Conservation (phyloP, 2,888 invertebrate genomes). For the Hanleya hanleyi region DNA sequence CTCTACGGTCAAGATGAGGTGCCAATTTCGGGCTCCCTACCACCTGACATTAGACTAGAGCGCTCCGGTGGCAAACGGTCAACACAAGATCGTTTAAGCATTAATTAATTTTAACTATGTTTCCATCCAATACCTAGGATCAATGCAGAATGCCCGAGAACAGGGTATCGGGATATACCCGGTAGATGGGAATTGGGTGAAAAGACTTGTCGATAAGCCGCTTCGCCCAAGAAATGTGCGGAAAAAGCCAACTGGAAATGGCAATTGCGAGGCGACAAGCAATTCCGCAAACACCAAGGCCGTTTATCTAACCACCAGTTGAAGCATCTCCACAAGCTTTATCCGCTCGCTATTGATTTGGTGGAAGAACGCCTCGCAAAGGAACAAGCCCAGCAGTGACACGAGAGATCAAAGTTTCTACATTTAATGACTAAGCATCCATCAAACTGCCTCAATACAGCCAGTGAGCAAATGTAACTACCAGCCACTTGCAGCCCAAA, state of each 20-base stretch:
- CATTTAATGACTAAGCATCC: background rate
- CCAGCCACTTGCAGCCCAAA: too few relatives aligned
- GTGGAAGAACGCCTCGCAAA: background rate
- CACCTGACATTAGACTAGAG: background rate
- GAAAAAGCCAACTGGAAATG: too few relatives aligned
- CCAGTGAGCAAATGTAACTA: too few relatives aligned
- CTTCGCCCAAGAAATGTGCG: too few relatives aligned
- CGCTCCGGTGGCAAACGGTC: background rate
- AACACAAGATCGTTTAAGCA: background rate
- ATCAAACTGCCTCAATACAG: background rate
- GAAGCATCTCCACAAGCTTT: background rate
- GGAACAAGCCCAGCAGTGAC: too few relatives aligned
- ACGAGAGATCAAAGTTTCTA: background rate
- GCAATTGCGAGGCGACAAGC: too few relatives aligned
- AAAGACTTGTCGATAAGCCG: too few relatives aligned
- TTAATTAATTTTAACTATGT: slow-evolving; percentile 6
- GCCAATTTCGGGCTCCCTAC: background rate
- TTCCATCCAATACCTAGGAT: background rate
- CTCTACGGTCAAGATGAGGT: background rate
- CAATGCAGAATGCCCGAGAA: too few relatives aligned
- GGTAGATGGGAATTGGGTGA: too few relatives aligned
- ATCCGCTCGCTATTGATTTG: background rate
- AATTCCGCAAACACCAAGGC: background rate
- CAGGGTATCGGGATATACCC: too few relatives aligned
- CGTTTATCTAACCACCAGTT: background rate